Percentiles rank a stretch among this genome's conserved stretches.
These are phyloP conservation scores for Drosophila subobscura DNA, from an alignment of 1,140 invertebrate species.

Conservation along the genomic window DNA sequence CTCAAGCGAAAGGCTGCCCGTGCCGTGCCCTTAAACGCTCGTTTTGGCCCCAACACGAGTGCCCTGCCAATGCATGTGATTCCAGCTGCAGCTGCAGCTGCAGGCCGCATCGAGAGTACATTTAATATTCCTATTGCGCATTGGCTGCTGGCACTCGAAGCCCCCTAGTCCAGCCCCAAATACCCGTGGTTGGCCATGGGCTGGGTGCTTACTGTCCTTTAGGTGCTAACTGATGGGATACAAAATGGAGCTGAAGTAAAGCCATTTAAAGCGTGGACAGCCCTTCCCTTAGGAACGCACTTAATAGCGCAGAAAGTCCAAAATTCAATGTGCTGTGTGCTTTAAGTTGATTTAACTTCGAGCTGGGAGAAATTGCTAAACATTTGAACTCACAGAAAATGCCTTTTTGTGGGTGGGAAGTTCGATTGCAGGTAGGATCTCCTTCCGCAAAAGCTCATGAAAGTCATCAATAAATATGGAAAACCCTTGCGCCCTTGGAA, in stretches of 20 bases:
- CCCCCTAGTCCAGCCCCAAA: constrained; percentile 27
- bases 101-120: constrained; percentile 22
- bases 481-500: neutral
- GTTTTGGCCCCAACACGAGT: constrained; percentile 2
- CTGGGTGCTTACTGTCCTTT: constrained; percentile 18
- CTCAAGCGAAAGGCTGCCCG: constrained; percentile 41
- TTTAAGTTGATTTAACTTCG: too few species aligned
- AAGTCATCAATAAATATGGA: too few species aligned
- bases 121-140: constrained; percentile 56
- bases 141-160: constrained; percentile 28
- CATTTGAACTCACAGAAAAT: too few species aligned
- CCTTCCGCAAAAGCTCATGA: too few species aligned
- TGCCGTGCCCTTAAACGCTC: constrained; percentile 25
- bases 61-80: constrained; percentile 38
- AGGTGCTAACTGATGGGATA: constrained; percentile 12
- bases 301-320: too few species aligned
- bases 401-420: too few species aligned
- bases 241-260: too few species aligned
- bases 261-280: too few species aligned
- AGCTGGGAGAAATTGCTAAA: too few species aligned
- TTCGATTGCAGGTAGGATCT: too few species aligned
- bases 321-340: too few species aligned
- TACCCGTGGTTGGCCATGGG: neutral
- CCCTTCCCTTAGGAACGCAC: too few species aligned
- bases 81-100: constrained; percentile 28